Conservation (phyloP, 2,888 invertebrate genomes). For the Trissonchulus sp. region DNA sequence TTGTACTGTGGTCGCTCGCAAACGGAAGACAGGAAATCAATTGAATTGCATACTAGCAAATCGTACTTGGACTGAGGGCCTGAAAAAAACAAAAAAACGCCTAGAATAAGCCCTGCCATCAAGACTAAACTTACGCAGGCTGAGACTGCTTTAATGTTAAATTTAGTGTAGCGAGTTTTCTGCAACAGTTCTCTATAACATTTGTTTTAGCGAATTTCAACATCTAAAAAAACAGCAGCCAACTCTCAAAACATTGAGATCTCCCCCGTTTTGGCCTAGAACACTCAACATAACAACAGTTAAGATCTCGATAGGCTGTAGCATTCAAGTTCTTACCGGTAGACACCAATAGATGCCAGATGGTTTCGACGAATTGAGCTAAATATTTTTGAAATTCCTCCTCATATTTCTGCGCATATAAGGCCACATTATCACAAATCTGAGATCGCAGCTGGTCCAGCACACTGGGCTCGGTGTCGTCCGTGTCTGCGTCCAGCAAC, state of each 20-base stretch:
- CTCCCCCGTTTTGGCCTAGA: too few relatives aligned
- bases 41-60: slow-evolving; percentile 76
- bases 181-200: too few relatives aligned
- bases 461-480: slow-evolving; percentile 76
- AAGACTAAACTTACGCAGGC: too few relatives aligned
- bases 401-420: slow-evolving; percentile 95
- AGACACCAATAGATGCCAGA: slow-evolving; percentile 77
- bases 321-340: too few relatives aligned
- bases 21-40: slow-evolving; percentile 87
- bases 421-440: slow-evolving; percentile 83
- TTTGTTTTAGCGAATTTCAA: too few relatives aligned
- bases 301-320: too few relatives aligned
- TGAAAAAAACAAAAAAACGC: slow-evolving; percentile 21
- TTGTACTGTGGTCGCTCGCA: slow-evolving; percentile 84
- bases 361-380: slow-evolving; percentile 82
- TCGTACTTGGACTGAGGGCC: slow-evolving; percentile 44
- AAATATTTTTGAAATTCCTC: slow-evolving; percentile 89
- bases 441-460: slow-evolving; percentile 86
- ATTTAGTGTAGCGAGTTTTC: too few relatives aligned
- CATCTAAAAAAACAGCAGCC: too few relatives aligned
- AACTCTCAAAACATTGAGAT: too few relatives aligned
- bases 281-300: too few relatives aligned
- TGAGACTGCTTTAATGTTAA: too few relatives aligned
- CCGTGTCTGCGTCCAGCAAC: slow-evolving; percentile 50
- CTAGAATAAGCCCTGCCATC: background rate